Evolutionary conservation across 2,113 vertebrate genomes (phyloP), one percentile per base, ranked within the genome.

Genomic region (Microtus richardsoni): DNA sequence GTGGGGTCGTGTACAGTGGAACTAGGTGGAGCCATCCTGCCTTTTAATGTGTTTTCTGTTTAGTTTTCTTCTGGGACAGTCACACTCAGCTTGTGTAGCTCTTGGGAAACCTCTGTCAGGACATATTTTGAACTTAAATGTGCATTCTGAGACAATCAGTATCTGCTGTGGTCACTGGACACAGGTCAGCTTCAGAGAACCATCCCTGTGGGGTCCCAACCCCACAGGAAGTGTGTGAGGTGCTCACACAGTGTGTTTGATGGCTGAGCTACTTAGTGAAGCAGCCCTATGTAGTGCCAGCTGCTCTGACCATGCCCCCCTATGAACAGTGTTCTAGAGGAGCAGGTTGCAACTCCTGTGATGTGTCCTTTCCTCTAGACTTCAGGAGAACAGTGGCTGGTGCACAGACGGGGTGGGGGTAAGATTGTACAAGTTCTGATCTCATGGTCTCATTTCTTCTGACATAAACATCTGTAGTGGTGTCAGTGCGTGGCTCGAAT

Each of bases 1-100:
- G 44, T 78, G 49, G 60, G 4, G 9, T 2, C 3, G 3, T 4
- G 1, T 0, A 1, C 36, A 3, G 10, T 33, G 0, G 10, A 13
- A 0, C 5, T 3, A 0, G 33, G 3, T 2, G 0, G 77, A 12
- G 47, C 58, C 0, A 21, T 9, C 68, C 64, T 52, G 19, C 22
- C 21, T 4, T 58, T 26, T 19, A 41, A 0, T 33, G 3, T 39
- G 0, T 26, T 33, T 77, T 16, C 0, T 1, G 7, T 12, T 16
- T 13, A 0, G 39, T 33, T 33, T 60, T n/a, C 73, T 24, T 0
- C 10, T 0, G 1, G 39, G 68, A 73, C 12, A 39, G 64, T 73
- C 22, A 19, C 6, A 30, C 44, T 28, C 16, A 0, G 49, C 71
- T 16, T 39, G 30, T 44, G 70, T 16, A 2, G 62, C 7, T 54